These are phyloP conservation scores for Galemys pyrenaicus DNA, from an alignment of 2,113 vertebrate species.

Conservation along the genomic window DNA sequence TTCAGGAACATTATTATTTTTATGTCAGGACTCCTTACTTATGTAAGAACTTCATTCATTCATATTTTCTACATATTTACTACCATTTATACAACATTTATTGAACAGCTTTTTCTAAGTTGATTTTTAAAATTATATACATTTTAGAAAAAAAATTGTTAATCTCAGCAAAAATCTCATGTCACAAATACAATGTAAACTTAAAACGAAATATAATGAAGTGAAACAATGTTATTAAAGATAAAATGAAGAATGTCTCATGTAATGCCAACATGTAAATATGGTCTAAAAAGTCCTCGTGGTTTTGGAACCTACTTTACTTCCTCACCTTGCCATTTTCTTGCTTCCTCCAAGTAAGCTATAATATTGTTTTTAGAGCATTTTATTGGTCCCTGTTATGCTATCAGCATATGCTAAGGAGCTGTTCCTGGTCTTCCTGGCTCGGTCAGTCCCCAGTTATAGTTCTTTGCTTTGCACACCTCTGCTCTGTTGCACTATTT, in stretches of 20 bases:
- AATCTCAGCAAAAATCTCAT: neutral
- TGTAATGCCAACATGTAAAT: neutral
- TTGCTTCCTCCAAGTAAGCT: neutral
- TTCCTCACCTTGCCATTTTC: neutral
- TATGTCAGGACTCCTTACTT: neutral
- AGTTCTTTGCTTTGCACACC: neutral
- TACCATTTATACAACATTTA: neutral
- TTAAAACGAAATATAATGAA: neutral
- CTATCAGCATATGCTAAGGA: neutral
- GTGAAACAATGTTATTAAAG: neutral
- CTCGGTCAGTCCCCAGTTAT: neutral
- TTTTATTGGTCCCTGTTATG: neutral
- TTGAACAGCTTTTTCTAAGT: neutral
- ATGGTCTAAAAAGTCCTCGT: neutral
- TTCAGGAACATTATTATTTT: constrained; percentile 25
- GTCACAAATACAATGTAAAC: neutral
- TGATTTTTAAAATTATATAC: neutral
- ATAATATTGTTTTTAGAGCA: neutral
- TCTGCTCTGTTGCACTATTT: neutral
- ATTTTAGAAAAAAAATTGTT: neutral
- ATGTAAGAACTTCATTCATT: neutral
- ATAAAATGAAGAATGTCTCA: neutral
- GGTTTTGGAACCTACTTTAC: neutral
- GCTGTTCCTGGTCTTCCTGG: neutral
- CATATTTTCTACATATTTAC: neutral